phyloP scores from a whole-genome alignment of 2,797 vertebrate species.

The Enteromius mattozi region DNA sequence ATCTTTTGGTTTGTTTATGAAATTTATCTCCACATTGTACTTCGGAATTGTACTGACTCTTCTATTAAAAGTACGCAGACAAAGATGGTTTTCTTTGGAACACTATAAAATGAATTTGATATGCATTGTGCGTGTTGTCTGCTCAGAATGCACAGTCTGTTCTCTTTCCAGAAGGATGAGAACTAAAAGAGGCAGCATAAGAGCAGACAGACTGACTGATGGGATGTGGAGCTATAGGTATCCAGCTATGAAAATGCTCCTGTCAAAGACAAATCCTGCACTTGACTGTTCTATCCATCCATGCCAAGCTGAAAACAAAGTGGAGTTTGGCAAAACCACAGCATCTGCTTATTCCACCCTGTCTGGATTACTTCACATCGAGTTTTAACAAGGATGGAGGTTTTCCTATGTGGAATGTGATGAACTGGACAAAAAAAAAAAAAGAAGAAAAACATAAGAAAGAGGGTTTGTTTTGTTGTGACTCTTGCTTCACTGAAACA shows the following conservation, averaged over 20 bases:
- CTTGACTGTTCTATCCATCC: slow-evolving; percentile 24
- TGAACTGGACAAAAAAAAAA: slow-evolving; percentile 58
- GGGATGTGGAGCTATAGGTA: slow-evolving; percentile 16
- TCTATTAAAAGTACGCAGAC: neutral
- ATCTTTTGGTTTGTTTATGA: neutral
- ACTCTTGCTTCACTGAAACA: slow-evolving; percentile 54
- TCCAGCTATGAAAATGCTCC: slow-evolving; percentile 19
- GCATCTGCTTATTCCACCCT: slow-evolving; percentile 12
- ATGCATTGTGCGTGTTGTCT: slow-evolving; percentile 59
- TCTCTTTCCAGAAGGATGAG: slow-evolving; percentile 47
- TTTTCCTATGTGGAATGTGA: slow-evolving; percentile 47
- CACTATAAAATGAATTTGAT: neutral
- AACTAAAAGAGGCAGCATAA: slow-evolving; percentile 23
- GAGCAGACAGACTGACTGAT: slow-evolving; percentile 12
- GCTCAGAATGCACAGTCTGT: slow-evolving; percentile 57
- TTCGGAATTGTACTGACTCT: too few relatives aligned
- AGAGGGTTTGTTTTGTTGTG: neutral
- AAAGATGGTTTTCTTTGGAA: neutral
- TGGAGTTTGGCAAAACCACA: slow-evolving; percentile 26
- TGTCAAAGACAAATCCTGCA: slow-evolving; percentile 37
- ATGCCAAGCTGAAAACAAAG: slow-evolving; percentile 45
- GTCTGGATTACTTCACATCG: slow-evolving; percentile 19
- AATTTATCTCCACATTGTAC: neutral
- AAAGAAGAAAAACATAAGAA: slow-evolving; percentile 14
- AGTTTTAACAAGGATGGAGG: slow-evolving; percentile 40